These are phyloP conservation scores for Betta splendens DNA, from an alignment of 2,797 vertebrate genomes.

Conservation along the genomic window DNA sequence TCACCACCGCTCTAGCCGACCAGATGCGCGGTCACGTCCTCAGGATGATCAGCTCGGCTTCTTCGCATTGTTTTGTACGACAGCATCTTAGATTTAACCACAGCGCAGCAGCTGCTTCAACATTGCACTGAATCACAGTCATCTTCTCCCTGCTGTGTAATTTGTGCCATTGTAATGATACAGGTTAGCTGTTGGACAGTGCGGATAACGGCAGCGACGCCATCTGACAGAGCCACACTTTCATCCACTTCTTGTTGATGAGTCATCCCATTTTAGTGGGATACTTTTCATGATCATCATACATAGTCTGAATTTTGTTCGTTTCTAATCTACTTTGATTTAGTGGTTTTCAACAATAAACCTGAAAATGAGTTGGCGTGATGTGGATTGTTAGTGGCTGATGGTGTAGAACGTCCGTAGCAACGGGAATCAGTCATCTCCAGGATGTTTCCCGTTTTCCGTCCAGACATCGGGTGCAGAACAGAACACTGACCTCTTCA, in stretches of 20 bases:
- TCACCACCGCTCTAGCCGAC: too few relatives aligned
- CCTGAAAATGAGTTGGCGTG: neutral
- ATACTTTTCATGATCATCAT: neutral
- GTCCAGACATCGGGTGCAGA: neutral
- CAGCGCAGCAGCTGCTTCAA: constrained; percentile 1
- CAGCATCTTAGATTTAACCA: neutral
- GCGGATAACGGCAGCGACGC: neutral
- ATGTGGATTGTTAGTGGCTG: constrained; percentile 1
- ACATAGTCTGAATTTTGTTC: neutral
- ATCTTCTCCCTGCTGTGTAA: constrained; percentile 37
- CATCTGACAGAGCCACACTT: neutral
- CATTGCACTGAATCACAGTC: constrained; percentile 15
- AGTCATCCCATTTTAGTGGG: neutral
- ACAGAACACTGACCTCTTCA: constrained; percentile 9
- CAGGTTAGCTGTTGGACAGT: neutral
- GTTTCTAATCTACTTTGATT: neutral
- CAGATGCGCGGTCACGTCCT: too few relatives aligned
- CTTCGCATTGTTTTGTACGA: too few relatives aligned
- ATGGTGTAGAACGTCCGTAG: neutral
- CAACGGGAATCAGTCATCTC: neutral
- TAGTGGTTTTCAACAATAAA: neutral
- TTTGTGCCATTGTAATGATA: constrained; percentile 25
- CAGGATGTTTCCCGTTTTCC: neutral
- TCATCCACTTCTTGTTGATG: constrained; percentile 1
- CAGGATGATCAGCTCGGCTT: too few relatives aligned